Percentiles rank a stretch among this genome's conserved stretches.
Conservation (phyloP, 2,113 vertebrate species). For the Podarcis muralis region DNA sequence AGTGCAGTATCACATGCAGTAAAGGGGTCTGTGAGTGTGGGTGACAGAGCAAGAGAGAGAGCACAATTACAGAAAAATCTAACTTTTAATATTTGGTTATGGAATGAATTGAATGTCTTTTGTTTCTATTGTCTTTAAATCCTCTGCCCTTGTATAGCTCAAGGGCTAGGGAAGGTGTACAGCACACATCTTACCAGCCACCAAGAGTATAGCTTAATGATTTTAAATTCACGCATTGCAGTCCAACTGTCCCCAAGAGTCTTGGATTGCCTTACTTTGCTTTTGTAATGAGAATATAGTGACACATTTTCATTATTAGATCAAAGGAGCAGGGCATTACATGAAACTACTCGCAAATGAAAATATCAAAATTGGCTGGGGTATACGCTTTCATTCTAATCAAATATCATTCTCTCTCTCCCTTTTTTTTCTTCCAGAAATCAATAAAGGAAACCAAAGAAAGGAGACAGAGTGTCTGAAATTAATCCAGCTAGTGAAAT, state of each 20-base stretch:
- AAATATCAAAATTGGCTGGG: slow-evolving; percentile 64
- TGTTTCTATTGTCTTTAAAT: neutral
- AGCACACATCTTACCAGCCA: slow-evolving; percentile 6
- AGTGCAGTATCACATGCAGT: neutral
- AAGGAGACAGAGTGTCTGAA: slow-evolving; percentile 45
- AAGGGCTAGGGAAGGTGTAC: neutral
- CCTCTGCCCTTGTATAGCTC: slow-evolving; percentile 7
- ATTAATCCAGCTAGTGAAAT: slow-evolving; percentile 62
- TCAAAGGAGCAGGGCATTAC: slow-evolving; percentile 57
- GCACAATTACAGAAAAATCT: neutral
- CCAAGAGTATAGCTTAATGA: slow-evolving; percentile 12
- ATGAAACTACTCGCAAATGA: slow-evolving; percentile 61
- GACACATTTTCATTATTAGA: slow-evolving; percentile 69
- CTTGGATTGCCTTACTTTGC: slow-evolving; percentile 41
- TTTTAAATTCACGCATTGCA: slow-evolving; percentile 54
- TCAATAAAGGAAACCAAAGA: slow-evolving; percentile 64
- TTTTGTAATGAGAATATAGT: slow-evolving; percentile 61
- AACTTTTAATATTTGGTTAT: neutral
- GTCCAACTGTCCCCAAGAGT: slow-evolving; percentile 22
- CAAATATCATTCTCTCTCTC: slow-evolving; percentile 44
- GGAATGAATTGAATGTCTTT: neutral
- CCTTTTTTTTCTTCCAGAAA: slow-evolving; percentile 43
- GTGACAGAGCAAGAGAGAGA: no score
- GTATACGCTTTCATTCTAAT: slow-evolving; percentile 58
- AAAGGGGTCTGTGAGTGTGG: neutral